Evolutionary conservation across 2,113 vertebrate species (phyloP).

Genomic region (Mesoclemmys tuberculata): DNA sequence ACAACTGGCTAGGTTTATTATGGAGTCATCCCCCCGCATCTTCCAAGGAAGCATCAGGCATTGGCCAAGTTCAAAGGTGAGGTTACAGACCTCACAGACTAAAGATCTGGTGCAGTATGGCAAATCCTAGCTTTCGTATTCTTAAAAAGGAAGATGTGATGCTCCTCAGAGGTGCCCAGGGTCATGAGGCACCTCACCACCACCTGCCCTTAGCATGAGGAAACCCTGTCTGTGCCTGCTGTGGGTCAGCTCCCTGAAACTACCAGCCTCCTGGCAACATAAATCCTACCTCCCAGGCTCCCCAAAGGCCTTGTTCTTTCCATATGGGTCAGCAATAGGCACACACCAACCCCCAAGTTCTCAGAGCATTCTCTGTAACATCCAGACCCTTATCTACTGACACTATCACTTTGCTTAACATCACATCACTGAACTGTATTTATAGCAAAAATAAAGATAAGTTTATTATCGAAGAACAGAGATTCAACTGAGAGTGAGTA

Average conservation of each 20-base stretch:
- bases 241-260: not conserved
- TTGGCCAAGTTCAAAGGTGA: conserved; percentile 11
- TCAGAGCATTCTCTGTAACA: not conserved
- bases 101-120: not conserved
- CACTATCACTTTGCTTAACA: too few relatives aligned
- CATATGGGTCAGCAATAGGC: not conserved
- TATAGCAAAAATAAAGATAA: too few relatives aligned
- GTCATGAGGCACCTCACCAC: not conserved
- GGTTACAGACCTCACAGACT: not conserved
- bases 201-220: not conserved
- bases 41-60: not conserved
- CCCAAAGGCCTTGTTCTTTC: not conserved
- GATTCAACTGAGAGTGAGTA: not conserved
- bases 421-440: not conserved
- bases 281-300: not conserved
- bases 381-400: not conserved
- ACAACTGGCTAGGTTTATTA: not conserved
- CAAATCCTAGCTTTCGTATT: not conserved
- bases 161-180: not conserved
- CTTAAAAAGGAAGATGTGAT: not conserved
- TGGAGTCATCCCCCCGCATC: not conserved
- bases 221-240: not conserved
- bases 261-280: not conserved
- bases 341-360: not conserved
- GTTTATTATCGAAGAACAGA: not conserved